A percentile compares a stretch with the other conserved stretches of the same genome.
Conservation (phyloP, 1,140 invertebrate genomes). For the Melipona quadrifasciata region DNA sequence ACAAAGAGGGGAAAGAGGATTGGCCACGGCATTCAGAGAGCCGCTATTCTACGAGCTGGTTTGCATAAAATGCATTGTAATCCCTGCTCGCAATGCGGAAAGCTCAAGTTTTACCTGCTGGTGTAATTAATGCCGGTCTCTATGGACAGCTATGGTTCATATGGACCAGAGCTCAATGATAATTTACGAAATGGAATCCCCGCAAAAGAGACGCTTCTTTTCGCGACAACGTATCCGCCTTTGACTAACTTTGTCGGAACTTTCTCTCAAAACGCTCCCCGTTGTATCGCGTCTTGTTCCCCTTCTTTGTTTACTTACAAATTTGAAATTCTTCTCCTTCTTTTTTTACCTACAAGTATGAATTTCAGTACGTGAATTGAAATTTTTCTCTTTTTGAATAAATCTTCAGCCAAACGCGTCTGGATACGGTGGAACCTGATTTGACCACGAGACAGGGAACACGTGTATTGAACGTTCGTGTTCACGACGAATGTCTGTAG, state of each 20-base stretch:
- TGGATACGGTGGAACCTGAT: not conserved
- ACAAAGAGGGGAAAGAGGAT: slow-evolving; percentile 10
- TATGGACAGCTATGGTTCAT: not conserved
- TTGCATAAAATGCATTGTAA: slow-evolving; percentile 62
- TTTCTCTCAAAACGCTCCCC: no score
- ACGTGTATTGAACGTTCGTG: not conserved
- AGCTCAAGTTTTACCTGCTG: slow-evolving; percentile 58
- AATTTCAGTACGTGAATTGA: not conserved
- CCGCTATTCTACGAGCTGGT: slow-evolving; percentile 54
- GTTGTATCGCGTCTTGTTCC: not conserved
- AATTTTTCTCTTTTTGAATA: not conserved
- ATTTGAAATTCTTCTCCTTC: not conserved
- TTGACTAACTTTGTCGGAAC: no score
- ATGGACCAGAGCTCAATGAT: slow-evolving; percentile 36
- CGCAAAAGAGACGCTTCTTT: not conserved
- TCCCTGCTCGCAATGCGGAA: slow-evolving; percentile 48
- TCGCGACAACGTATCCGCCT: not conserved
- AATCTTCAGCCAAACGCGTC: not conserved
- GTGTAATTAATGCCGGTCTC: slow-evolving; percentile 49
- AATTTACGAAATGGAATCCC: slow-evolving; percentile 38
- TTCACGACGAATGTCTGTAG: not conserved
- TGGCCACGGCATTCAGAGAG: slow-evolving; percentile 35
- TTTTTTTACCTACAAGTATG: not conserved
- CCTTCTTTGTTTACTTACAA: not conserved
- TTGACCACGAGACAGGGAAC: not conserved